Percentiles rank a stretch among this genome's conserved stretches.
These are phyloP conservation scores for Argyresthia goedartella DNA, from an alignment of 2,888 invertebrate genomes.

Conservation along the genomic window DNA sequence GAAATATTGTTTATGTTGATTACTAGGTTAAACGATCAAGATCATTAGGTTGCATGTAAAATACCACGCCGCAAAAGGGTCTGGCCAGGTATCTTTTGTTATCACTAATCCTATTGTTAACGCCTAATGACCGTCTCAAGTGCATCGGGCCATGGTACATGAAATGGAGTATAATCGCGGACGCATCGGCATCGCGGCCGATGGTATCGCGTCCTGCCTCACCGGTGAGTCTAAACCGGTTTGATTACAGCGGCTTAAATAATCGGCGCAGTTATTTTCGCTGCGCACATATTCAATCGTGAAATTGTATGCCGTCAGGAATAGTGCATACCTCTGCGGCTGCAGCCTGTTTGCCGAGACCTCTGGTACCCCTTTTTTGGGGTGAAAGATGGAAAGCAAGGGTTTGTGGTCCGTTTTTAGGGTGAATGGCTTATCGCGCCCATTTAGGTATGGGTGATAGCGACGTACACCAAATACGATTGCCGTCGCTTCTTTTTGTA, in stretches of 20 bases:
- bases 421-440: conserved; percentile 2
- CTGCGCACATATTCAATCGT: conserved; percentile 4
- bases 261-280: conserved; percentile 6
- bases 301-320: conserved; percentile 4
- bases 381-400: not conserved
- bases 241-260: not conserved
- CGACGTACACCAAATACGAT: not conserved
- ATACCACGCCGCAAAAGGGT: no score
- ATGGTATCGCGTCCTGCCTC: no score
- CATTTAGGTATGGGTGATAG: conserved; percentile 4
- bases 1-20: no score
- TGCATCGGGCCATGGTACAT: no score
- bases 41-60: no score
- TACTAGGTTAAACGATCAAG: no score
- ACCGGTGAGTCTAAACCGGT: no score
- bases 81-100: no score
- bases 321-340: conserved; percentile 1
- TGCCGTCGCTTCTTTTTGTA: conserved; percentile 6
- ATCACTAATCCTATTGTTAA: no score
- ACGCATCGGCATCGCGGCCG: no score
- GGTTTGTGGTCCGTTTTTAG: conserved; percentile 7
- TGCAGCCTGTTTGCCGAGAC: not conserved
- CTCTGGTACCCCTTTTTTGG: not conserved
- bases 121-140: no score
- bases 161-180: no score